Evolutionary conservation across 2,888 invertebrate genomes (phyloP).

Genomic region (Listrodromus nycthemerus): DNA sequence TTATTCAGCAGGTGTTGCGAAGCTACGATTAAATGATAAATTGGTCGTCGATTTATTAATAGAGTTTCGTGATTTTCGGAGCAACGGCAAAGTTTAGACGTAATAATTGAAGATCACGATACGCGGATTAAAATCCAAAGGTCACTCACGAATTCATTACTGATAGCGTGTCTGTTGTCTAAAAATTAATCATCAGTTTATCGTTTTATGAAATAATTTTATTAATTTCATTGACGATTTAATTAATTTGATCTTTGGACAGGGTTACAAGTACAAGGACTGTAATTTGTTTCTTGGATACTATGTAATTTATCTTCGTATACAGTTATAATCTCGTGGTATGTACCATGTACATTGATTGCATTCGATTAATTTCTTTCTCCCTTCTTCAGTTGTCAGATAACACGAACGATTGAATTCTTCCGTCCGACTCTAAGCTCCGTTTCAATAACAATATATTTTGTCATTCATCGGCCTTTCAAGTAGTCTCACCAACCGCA

Average conservation of each 20-base stretch:
- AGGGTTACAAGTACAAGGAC: not conserved
- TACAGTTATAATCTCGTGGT: not conserved
- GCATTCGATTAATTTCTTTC: not conserved
- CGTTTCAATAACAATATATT: not conserved
- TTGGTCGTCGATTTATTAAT: not conserved
- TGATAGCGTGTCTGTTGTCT: too few species aligned
- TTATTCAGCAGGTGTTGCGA: not conserved
- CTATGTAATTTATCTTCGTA: not conserved
- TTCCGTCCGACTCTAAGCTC: conserved; percentile 15
- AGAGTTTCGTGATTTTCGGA: not conserved
- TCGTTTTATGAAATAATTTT: not conserved
- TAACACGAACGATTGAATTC: not conserved
- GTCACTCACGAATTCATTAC: too few species aligned
- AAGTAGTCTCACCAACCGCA: not conserved
- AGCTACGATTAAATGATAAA: not conserved
- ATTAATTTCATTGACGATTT: not conserved
- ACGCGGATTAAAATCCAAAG: too few species aligned
- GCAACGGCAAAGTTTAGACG: too few species aligned
- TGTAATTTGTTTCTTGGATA: not conserved
- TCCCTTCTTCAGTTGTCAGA: not conserved
- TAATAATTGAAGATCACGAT: too few species aligned
- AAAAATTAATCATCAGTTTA: not conserved
- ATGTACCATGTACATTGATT: not conserved
- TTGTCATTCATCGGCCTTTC: not conserved
- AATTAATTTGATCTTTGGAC: not conserved